Evolutionary conservation across 92 coral and sea anemone genomes (phyloP), one percentile per base, ranked within the genome.

Genomic region (Porites lobata): DNA sequence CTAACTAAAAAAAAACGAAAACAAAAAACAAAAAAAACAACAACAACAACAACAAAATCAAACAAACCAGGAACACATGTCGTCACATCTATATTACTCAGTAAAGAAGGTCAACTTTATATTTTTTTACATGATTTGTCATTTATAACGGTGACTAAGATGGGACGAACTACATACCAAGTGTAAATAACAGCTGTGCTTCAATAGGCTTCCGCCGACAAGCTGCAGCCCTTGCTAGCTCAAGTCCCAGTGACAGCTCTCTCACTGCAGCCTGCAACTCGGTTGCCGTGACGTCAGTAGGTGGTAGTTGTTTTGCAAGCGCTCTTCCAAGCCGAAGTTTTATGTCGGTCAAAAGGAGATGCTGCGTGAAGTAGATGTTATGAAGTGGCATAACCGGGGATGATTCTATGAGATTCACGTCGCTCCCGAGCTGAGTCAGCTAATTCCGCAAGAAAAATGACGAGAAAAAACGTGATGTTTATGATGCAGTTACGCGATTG

Each of bases 241-340:
- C 86, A 14, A 95, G 88, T 1, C 95, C 98, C 61, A 78, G 93
- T 79, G 75, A 91, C 68, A 98, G 90, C 76, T 94, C 97, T 69
- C 78, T 88, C 64, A 94, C 73, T 61, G 96, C 92, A 20, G 92
- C 83, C 24, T 61, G 80, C 84, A 92, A 88, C 52, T 83, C 70
- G 62, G 69, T 57, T 24, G 78, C 88, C 11, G 76, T 85, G 53
- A 66, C 90, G 75, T 90, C 93, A 73, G 73, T 68, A 6, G 72
- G 65, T 24, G 90, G 74, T 13, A 79, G 66, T n/a, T 53, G 81
- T 54, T 88, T 88, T 24, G 84, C 20, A 54, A 80, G 52, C 67
- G 87, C 76, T 13, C 93, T 86, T 56, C 96, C 99, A 9, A 94
- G 89, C 8, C 99, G 94, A 15, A 98, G 90, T 76, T 95, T 98